Percentiles rank a stretch among this genome's conserved stretches.
These are phyloP conservation scores for Mactromeris polynyma DNA, from an alignment of 2,888 invertebrate species.

Conservation along the genomic window DNA sequence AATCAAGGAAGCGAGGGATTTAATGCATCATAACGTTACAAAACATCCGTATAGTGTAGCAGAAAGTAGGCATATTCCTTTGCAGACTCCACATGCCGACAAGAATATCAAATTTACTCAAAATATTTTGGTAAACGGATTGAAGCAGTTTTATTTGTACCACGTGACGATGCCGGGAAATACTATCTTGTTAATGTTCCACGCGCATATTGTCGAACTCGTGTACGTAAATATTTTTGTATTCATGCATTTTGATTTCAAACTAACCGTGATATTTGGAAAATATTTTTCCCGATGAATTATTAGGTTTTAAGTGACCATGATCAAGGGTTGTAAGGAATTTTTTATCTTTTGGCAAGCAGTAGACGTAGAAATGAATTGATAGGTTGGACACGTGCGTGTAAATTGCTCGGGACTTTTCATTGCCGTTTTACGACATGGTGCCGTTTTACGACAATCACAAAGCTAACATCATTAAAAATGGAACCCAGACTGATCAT, in stretches of 20 bases:
- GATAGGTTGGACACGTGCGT: constrained; percentile 42
- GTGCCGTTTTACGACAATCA: constrained; percentile 9
- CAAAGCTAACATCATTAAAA: neutral
- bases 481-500: neutral
- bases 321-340: constrained; percentile 19
- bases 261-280: constrained; percentile 60
- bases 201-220: constrained; percentile 37
- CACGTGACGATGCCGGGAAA: constrained; percentile 26
- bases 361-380: neutral
- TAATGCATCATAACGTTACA: constrained; percentile 34
- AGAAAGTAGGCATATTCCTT: constrained; percentile 21
- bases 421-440: constrained; percentile 42
- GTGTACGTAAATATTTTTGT: constrained; percentile 41
- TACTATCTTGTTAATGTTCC: constrained; percentile 39
- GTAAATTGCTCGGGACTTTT: constrained; percentile 47
- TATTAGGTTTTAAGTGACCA: constrained; percentile 38
- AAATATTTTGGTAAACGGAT: constrained; percentile 34
- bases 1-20: constrained; percentile 41
- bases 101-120: constrained; percentile 37
- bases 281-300: constrained; percentile 50
- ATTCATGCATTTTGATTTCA: constrained; percentile 45
- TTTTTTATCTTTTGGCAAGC: neutral
- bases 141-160: neutral
- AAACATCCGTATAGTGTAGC: constrained; percentile 25
- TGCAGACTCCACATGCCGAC: constrained; percentile 22